A percentile compares a stretch with the other conserved stretches of the same genome.
Evolutionary conservation across 1,140 invertebrate genomes (phyloP).

Genomic region (Halictus rubicundus): DNA sequence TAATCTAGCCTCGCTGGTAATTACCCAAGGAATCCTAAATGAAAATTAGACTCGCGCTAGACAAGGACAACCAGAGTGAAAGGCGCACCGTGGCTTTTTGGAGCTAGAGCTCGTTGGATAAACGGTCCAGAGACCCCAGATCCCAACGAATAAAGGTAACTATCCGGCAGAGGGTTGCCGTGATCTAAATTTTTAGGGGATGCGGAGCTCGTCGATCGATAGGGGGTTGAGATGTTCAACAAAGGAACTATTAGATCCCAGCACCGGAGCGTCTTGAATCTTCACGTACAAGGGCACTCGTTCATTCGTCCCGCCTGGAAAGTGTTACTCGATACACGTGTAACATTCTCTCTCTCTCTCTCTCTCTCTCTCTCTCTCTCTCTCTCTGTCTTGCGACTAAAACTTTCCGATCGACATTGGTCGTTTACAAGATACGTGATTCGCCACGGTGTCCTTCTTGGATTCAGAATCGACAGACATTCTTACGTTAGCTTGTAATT

Average conservation of each 20-base stretch:
- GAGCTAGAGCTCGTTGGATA: too few relatives aligned
- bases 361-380: too few relatives aligned
- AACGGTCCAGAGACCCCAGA: too few relatives aligned
- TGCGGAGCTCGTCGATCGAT: not conserved
- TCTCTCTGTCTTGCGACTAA: not conserved
- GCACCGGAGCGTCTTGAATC: not conserved
- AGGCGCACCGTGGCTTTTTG: too few relatives aligned
- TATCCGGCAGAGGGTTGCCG: too few relatives aligned
- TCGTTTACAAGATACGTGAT: slow-evolving; percentile 15
- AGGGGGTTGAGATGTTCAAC: not conserved
- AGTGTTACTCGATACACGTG: slow-evolving; percentile 22
- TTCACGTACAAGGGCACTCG: slow-evolving; percentile 5
- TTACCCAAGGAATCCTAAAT: too few relatives aligned
- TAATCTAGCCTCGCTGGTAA: too few relatives aligned
- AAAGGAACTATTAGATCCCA: not conserved
- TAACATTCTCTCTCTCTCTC: too few relatives aligned
- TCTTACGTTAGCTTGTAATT: too few relatives aligned
- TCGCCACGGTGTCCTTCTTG: not conserved
- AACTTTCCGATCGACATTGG: not conserved
- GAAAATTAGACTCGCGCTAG: too few relatives aligned
- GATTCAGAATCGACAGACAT: not conserved
- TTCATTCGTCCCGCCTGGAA: slow-evolving; percentile 1
- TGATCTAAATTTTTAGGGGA: not conserved
- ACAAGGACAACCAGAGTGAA: too few relatives aligned
- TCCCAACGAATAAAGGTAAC: too few relatives aligned